A percentile compares a stretch with the other conserved stretches of the same genome.
phyloP scores from a whole-genome alignment of 2,797 vertebrate genomes.

The Gouania willdenowi region DNA sequence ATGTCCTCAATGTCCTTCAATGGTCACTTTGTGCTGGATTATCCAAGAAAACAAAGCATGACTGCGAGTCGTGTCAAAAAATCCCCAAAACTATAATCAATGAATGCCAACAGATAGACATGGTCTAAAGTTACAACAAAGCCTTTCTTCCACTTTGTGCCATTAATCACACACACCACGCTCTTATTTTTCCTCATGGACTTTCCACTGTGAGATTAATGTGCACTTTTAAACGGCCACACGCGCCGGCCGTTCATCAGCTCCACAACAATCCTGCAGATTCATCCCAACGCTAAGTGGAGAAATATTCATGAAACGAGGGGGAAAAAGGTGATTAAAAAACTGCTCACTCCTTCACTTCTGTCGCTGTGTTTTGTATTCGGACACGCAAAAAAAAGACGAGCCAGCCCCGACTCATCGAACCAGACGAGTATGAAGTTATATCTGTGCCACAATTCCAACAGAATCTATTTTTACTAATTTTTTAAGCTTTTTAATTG shows the following conservation, averaged over 20 bases:
- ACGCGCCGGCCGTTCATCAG: constrained; percentile 74
- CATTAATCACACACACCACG: constrained; percentile 65
- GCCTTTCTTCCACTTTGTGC: constrained; percentile 40
- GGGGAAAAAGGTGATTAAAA: constrained; percentile 47
- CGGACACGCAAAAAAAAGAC: constrained; percentile 54
- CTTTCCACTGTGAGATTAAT: constrained; percentile 75
- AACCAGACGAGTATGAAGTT: no score
- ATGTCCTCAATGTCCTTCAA: constrained; percentile 57
- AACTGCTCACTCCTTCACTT: constrained; percentile 60
- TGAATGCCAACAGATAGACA: no score
- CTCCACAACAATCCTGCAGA: constrained; percentile 69
- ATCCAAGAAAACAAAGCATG: constrained; percentile 51
- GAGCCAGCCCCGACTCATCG: no score
- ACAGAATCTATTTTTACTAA: no score
- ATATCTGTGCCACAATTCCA: no score
- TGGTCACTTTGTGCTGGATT: constrained; percentile 65
- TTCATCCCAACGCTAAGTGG: constrained; percentile 68
- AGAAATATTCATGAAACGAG: constrained; percentile 70
- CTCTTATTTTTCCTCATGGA: constrained; percentile 42
- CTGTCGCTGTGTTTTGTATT: constrained; percentile 52
- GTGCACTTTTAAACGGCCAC: constrained; percentile 73
- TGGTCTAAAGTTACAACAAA: constrained; percentile 59
- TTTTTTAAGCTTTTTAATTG: no score
- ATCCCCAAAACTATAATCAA: constrained; percentile 67
- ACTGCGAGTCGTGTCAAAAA: constrained; percentile 64